Evolutionary conservation across 2,113 vertebrate genomes (phyloP).

Genomic region (Anguilla rostrata): DNA sequence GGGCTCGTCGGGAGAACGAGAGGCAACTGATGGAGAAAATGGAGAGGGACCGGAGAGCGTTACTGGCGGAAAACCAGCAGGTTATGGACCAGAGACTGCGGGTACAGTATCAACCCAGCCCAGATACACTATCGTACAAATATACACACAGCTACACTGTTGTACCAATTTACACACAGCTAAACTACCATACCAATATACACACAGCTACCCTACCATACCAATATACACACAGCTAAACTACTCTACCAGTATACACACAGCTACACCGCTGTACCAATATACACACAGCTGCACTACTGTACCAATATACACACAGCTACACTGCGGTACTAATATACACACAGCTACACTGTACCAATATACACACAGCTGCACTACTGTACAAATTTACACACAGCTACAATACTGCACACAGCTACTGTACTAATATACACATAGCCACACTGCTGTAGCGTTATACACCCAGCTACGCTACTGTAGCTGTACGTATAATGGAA

Average conservation of each 20-base stretch:
- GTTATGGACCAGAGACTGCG: background rate
- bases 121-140: background rate
- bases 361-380: too few species aligned
- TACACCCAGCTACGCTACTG: background rate
- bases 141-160: too few species aligned
- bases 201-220: too few species aligned
- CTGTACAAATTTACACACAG: too few species aligned
- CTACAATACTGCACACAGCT: too few species aligned
- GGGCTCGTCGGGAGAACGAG: conserved; percentile 5
- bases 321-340: too few species aligned
- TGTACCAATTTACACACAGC: background rate
- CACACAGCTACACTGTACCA: too few species aligned
- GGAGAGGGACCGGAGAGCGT: background rate
- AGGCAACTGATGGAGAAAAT: conserved; percentile 30
- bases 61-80: conserved; percentile 15
- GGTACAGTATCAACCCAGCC: background rate
- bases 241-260: background rate
- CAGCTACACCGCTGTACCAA: background rate
- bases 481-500: too few species aligned
- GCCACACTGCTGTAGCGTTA: background rate
- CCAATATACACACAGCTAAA: too few species aligned
- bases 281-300: background rate
- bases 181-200: too few species aligned
- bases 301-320: too few species aligned
- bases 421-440: background rate